phyloP scores from a whole-genome alignment of 2,888 invertebrate species.

The Nebria salina region DNA sequence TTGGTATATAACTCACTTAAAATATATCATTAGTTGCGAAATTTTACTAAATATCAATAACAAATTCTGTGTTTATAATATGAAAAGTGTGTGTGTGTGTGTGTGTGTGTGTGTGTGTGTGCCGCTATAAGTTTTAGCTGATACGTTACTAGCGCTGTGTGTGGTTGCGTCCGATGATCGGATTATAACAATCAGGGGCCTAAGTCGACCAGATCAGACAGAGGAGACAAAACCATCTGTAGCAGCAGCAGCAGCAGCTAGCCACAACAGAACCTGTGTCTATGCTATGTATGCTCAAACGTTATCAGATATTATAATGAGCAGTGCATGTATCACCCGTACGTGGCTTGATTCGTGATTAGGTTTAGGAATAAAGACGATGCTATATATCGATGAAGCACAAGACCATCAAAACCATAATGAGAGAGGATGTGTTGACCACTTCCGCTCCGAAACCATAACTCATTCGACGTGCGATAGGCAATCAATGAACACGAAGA shows the following conservation, averaged over 20 bases:
- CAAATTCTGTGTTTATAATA: background rate
- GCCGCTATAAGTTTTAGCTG: constrained; percentile 53
- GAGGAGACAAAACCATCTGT: constrained; percentile 42
- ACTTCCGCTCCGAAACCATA: constrained; percentile 16
- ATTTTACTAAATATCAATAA: background rate
- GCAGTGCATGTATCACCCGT: constrained; percentile 25
- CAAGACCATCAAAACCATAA: constrained; percentile 5
- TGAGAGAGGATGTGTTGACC: constrained; percentile 19
- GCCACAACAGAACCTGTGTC: background rate
- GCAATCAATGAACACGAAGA: constrained; percentile 17
- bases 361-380: background rate
- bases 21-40: background rate
- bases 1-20: background rate
- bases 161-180: constrained; percentile 54
- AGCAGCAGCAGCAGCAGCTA: background rate
- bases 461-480: constrained; percentile 17
- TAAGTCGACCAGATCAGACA: constrained; percentile 49
- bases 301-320: constrained; percentile 46
- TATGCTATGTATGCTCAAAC: background rate
- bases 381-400: background rate
- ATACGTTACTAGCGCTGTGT: constrained; percentile 58
- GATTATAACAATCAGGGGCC: constrained; percentile 60
- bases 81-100: background rate
- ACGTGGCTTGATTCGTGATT: constrained; percentile 7
- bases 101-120: constrained; percentile 16